Conservation (phyloP, 2,888 invertebrate species). For the Invenusta paracnida region DNA sequence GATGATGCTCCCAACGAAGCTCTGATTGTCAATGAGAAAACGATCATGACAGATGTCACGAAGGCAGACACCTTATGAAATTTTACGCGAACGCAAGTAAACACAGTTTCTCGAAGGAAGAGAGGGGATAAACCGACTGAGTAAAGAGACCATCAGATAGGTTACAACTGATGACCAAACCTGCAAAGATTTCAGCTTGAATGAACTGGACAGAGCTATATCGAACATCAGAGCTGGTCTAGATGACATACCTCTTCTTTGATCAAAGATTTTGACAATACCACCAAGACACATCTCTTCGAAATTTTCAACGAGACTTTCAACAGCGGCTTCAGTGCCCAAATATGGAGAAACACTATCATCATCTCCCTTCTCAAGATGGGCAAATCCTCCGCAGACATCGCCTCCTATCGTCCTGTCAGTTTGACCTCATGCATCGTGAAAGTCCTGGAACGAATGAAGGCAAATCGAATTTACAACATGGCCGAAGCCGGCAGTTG, state of each 20-base stretch:
- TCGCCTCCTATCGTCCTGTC: background rate
- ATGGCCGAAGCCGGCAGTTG: background rate
- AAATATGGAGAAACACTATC: slow-evolving; percentile 2
- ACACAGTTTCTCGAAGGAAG: background rate
- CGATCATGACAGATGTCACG: background rate
- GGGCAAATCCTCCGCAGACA: background rate
- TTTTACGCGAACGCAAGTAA: background rate
- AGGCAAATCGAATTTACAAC: background rate
- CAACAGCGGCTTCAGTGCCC: background rate
- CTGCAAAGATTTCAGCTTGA: background rate
- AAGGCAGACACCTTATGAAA: slow-evolving; percentile 6
- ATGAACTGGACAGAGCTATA: background rate
- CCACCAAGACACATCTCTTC: background rate
- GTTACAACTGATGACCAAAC: background rate
- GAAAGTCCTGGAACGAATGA: slow-evolving; percentile 9
- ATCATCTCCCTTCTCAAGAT: background rate
- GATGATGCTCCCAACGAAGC: slow-evolving; percentile 5
- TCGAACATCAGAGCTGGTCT: background rate
- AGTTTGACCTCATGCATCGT: background rate
- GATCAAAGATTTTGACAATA: background rate
- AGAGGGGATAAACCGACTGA: background rate
- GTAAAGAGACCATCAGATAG: background rate
- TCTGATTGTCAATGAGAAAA: background rate
- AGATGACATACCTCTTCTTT: background rate
- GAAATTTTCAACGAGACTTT: background rate